These are phyloP conservation scores for Scaptodrosophila latifasciaeformis DNA, from an alignment of 2,888 invertebrate species.

Conservation along the genomic window DNA sequence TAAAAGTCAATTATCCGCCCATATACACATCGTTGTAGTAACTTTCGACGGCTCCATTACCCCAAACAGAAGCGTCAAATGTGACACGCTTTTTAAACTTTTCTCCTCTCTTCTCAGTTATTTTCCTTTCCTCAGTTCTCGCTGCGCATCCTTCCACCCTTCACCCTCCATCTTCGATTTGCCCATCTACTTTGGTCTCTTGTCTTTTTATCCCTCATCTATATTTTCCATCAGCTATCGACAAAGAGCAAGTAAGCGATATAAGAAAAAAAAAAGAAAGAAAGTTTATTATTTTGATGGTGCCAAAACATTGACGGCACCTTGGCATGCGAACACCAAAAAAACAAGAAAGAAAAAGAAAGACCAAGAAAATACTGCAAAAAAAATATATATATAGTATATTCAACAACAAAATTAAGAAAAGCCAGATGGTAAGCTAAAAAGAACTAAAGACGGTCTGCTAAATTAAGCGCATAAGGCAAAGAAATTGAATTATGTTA, in stretches of 20 bases:
- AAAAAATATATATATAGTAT: too few species aligned
- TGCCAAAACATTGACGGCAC: conserved; percentile 25
- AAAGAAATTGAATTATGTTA: conserved; percentile 41
- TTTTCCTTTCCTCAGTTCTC: too few species aligned
- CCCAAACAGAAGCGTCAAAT: conserved; percentile 54
- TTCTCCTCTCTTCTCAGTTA: not conserved
- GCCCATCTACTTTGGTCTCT: too few species aligned
- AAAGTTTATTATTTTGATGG: conserved; percentile 52
- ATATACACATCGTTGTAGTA: conserved; percentile 62
- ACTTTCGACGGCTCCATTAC: too few species aligned
- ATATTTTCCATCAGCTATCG: too few species aligned
- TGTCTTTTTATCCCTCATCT: too few species aligned
- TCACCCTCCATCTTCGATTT: too few species aligned
- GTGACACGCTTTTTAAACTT: conserved; percentile 46
- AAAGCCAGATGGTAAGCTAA: not conserved
- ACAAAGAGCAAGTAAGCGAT: too few species aligned
- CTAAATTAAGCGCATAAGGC: conserved; percentile 13
- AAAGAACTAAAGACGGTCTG: not conserved
- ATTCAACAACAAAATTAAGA: too few species aligned
- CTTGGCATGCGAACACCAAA: conserved; percentile 39
- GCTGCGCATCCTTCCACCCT: too few species aligned
- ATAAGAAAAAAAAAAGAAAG: conserved; percentile 24
- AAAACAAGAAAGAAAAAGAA: conserved; percentile 13
- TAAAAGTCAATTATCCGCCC: conserved; percentile 69
- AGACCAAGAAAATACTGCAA: not conserved